These are phyloP conservation scores for Anguilla pacifica DNA, from an alignment of 2,797 vertebrate species.

Conservation along the genomic window DNA sequence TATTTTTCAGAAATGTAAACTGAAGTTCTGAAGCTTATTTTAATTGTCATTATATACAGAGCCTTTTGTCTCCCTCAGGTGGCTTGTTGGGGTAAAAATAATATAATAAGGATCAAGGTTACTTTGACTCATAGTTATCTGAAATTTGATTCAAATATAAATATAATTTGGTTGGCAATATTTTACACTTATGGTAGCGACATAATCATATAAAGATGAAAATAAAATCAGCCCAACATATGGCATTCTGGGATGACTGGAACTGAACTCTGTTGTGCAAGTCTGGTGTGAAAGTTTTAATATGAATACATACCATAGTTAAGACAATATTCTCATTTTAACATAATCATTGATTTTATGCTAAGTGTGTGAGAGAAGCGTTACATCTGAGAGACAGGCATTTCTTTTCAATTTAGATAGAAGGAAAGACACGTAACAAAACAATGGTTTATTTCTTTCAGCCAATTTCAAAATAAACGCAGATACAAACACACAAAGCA, in stretches of 20 bases:
- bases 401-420: not conserved
- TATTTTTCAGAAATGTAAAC: too few species aligned
- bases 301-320: not conserved
- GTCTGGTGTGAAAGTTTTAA: not conserved
- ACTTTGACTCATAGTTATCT: not conserved
- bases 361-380: not conserved
- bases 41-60: not conserved
- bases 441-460: conserved; percentile 49
- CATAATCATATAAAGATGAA: not conserved
- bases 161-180: not conserved
- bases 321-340: not conserved
- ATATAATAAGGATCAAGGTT: not conserved
- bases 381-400: not conserved
- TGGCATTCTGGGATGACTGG: not conserved
- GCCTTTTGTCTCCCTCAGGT: not conserved
- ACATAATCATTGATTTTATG: not conserved
- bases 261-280: not conserved
- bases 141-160: not conserved
- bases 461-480: conserved; percentile 65
- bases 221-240: not conserved
- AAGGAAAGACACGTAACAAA: conserved; percentile 15
- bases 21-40: not conserved
- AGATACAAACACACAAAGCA: conserved; percentile 1
- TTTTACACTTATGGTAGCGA: not conserved
- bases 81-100: not conserved